Conservation (phyloP, 2,888 invertebrate genomes). For the Raillietiella orientalis region DNA sequence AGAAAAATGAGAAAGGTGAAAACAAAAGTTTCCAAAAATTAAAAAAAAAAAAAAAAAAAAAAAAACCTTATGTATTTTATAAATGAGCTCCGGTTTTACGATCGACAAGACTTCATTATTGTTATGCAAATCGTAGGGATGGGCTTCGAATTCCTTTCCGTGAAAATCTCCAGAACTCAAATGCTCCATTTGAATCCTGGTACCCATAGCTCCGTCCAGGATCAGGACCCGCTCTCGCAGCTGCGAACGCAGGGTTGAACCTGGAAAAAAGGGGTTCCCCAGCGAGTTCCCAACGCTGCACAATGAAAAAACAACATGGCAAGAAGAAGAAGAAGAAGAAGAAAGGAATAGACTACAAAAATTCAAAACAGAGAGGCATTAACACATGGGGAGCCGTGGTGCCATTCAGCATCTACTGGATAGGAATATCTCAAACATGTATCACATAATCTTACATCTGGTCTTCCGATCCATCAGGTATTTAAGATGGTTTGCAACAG, state of each 20-base stretch:
- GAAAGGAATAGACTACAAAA: too few species aligned
- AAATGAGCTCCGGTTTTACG: constrained; percentile 18
- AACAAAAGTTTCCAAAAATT: constrained; percentile 1
- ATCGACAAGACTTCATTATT: constrained; percentile 21
- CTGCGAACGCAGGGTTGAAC: not conserved
- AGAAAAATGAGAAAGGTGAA: not conserved
- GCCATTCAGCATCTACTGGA: too few species aligned
- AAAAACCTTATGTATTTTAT: constrained; percentile 17
- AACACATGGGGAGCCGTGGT: too few species aligned
- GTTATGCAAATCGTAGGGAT: constrained; percentile 16
- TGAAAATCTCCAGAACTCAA: constrained; percentile 19
- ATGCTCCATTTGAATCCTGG: constrained; percentile 19
- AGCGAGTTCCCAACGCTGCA: too few species aligned
- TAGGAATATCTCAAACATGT: too few species aligned
- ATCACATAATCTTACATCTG: too few species aligned
- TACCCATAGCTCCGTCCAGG: constrained; percentile 24
- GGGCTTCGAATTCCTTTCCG: constrained; percentile 14
- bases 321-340: too few species aligned
- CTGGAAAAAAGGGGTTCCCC: too few species aligned
- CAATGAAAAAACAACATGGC: too few species aligned
- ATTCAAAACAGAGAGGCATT: too few species aligned
- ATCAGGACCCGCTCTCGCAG: constrained; percentile 15
- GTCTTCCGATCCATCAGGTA: too few species aligned
- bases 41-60: constrained; percentile 1
- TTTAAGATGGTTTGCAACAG: too few species aligned